phyloP scores from a whole-genome alignment of 2,888 invertebrate species.

The Hirtodrosophila alboralis region DNA sequence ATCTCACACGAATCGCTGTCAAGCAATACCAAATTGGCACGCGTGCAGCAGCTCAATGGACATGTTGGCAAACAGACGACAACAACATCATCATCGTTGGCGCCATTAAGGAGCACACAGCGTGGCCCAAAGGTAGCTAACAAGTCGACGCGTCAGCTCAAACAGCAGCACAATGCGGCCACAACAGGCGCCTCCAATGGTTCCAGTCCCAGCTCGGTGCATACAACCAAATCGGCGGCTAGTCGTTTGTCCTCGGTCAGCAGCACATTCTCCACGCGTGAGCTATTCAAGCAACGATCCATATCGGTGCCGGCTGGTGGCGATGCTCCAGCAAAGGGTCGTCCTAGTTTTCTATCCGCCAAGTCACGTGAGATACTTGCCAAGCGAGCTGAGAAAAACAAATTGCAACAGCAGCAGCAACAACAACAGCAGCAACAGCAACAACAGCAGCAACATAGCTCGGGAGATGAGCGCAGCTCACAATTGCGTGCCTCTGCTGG shows the following conservation, averaged over 20 bases:
- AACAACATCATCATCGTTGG: constrained; percentile 6
- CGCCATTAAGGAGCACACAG: constrained; percentile 42
- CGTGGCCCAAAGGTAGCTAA: constrained; percentile 54
- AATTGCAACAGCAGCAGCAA: constrained; percentile 73
- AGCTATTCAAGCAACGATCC: constrained; percentile 82
- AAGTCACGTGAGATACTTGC: constrained; percentile 84
- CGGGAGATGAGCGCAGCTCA: constrained; percentile 61
- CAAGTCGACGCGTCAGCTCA: constrained; percentile 70
- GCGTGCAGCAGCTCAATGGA: constrained; percentile 80
- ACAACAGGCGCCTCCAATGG: constrained; percentile 81
- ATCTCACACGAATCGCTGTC: constrained; percentile 83
- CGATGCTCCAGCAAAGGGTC: constrained; percentile 54
- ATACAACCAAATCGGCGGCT: constrained; percentile 82
- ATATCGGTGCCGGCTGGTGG: constrained; percentile 82
- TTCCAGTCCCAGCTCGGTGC: constrained; percentile 83
- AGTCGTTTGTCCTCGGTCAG: constrained; percentile 83
- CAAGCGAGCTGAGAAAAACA: constrained; percentile 82
- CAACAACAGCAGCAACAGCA: constrained; percentile 62
- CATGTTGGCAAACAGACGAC: constrained; percentile 31
- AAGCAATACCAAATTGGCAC: constrained; percentile 66
- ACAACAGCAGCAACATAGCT: constrained; percentile 52
- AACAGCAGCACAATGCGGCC: constrained; percentile 73
- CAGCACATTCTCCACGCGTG: constrained; percentile 82
- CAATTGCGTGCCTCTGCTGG: constrained; percentile 59
- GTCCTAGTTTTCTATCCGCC: constrained; percentile 83